Percentiles rank a stretch among this genome's conserved stretches.
phyloP scores from a whole-genome alignment of 2,113 vertebrate genomes.

The Ptychochromis oligacanthus region DNA sequence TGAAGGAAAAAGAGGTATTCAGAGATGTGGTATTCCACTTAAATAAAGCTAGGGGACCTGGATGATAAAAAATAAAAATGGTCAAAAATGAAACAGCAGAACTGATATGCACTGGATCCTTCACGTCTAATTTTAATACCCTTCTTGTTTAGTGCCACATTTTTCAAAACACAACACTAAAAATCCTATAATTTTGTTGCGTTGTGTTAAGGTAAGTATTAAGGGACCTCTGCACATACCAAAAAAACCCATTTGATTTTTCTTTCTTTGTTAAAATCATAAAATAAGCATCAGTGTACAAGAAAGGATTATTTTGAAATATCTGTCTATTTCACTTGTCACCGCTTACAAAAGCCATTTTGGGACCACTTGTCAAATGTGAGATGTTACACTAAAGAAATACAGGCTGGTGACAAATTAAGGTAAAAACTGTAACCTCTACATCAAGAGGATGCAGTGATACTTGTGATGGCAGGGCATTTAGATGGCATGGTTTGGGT shows the following conservation, averaged over 20 bases:
- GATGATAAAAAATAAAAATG: neutral
- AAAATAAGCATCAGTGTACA: neutral
- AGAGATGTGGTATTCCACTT: neutral
- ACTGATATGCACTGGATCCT: neutral
- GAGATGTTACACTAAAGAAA: neutral
- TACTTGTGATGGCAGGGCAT: neutral
- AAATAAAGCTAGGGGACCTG: neutral
- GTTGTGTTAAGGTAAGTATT: no score
- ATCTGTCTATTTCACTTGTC: neutral
- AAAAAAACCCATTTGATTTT: neutral
- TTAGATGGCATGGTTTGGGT: neutral
- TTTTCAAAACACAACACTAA: neutral
- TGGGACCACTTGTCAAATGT: neutral
- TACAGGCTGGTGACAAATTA: neutral
- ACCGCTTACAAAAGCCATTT: neutral
- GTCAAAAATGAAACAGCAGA: neutral
- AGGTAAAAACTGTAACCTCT: neutral
- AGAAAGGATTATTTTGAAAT: neutral
- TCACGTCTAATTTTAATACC: neutral
- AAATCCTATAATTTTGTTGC: no score
- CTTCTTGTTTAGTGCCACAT: neutral
- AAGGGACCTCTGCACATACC: neutral
- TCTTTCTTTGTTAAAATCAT: neutral
- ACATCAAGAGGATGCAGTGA: neutral
- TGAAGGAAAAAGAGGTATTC: neutral